Evolutionary conservation across 2,113 vertebrate genomes (phyloP), one percentile per base, ranked within the genome.

Genomic region (Eulemur rufifrons): DNA sequence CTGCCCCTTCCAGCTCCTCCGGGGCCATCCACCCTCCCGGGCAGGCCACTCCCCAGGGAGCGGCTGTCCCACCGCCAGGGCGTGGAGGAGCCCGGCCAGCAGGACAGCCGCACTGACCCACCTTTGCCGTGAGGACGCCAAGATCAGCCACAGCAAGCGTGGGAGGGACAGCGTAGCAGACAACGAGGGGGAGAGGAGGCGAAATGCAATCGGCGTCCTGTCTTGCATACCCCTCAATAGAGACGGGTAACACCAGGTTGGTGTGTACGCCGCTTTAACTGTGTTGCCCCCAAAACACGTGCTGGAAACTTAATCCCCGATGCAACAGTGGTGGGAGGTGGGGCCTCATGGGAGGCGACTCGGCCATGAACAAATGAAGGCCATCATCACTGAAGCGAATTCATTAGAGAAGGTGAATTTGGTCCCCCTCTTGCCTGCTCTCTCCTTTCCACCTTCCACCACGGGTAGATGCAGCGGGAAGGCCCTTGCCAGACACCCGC

Each of bases 81-180:
- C 2, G 5, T 29, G n/a, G 39, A 71, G 32, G 37, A 5, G 9
- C 15, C 4, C 1, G 12, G 42, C 39, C 10, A 3, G 2, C 0
- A 7, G 39, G 69, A 14, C 20, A 39, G 59, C 20, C 4, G 8
- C 59, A 15, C 6, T 34, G 17, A 11, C 59, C 14, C 23, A 39
- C 9, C 29, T n/a, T 25, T 39, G 61, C 37, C 27, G 11, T 52
- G n/a, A 93, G 13, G 47, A 5, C 29, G 1, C 45, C 50, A 82
- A 82, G 29, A 18, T 21, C n/a, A 39, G 7, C 34, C 45, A 32
- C 3, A 13, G 45, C n/a, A 34, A 25, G 14, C 14, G 18, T 37
- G 63, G 39, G n/a, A 54, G 73, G 39, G 32, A 37, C 1, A 2
- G 25, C 0, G 1, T 0, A 1, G 27, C 1, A 25, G 21, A 69